Evolutionary conservation across 2,113 vertebrate genomes (phyloP).

Genomic region (Choloepus hoffmanni): DNA sequence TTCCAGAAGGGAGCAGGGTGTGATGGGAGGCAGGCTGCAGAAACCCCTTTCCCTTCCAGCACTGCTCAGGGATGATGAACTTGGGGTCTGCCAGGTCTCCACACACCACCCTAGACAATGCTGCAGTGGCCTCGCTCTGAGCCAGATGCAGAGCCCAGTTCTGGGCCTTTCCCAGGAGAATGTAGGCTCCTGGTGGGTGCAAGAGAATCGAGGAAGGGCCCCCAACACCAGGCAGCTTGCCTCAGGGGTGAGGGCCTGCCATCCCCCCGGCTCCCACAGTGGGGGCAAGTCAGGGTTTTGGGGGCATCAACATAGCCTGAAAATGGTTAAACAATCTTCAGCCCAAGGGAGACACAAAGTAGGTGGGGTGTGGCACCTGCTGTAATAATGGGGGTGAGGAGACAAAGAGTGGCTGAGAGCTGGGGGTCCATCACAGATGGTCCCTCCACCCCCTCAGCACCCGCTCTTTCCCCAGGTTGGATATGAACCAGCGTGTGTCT

Average conservation of each 20-base stretch:
- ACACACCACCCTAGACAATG: background rate
- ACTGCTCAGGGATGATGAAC: background rate
- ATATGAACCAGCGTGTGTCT: background rate
- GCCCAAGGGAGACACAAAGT: background rate
- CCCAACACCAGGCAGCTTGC: background rate
- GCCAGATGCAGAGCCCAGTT: background rate
- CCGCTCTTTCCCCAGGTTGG: too few relatives aligned
- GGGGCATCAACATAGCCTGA: background rate
- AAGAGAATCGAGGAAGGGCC: fast-evolving
- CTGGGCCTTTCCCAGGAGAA: background rate
- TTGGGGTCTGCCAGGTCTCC: background rate
- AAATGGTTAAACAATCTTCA: background rate
- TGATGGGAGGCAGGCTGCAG: background rate
- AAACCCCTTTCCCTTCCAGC: background rate
- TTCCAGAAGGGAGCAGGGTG: background rate
- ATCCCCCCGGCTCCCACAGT: background rate
- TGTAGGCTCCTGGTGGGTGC: background rate
- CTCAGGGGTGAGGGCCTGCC: background rate
- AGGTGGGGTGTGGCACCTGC: background rate
- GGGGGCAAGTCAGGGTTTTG: background rate
- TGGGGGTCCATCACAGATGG: background rate
- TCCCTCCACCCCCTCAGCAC: too few relatives aligned
- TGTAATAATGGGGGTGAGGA: background rate
- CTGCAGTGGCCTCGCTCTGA: background rate
- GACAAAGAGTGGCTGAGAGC: background rate